phyloP scores from a whole-genome alignment of 2,888 invertebrate species.

The Drosophila tripunctata region DNA sequence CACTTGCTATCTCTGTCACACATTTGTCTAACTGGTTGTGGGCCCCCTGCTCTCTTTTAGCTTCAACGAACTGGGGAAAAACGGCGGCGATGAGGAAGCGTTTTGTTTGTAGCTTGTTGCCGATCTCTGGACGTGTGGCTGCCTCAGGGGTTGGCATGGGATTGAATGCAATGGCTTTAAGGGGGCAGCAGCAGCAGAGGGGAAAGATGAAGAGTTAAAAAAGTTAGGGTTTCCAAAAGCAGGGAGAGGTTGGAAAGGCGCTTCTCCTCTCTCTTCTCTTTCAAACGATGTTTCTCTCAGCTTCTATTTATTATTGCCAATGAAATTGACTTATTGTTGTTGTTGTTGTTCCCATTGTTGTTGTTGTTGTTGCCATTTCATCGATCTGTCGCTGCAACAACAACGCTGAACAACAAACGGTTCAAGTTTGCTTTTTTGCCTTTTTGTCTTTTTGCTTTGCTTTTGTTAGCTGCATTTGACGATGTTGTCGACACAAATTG shows the following conservation, averaged over 20 bases:
- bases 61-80: constrained; percentile 35
- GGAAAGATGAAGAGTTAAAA: too few relatives aligned
- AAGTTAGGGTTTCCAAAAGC: too few relatives aligned
- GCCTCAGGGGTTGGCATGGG: not conserved
- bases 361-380: constrained; percentile 53
- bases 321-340: constrained; percentile 75
- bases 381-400: constrained; percentile 58
- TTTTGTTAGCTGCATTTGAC: constrained; percentile 50
- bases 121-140: constrained; percentile 66
- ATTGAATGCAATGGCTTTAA: not conserved
- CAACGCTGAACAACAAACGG: too few relatives aligned
- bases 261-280: not conserved
- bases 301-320: constrained; percentile 76
- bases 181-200: not conserved
- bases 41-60: not conserved
- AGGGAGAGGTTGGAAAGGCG: not conserved
- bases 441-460: constrained; percentile 45
- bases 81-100: constrained; percentile 76
- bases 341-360: constrained; percentile 33
- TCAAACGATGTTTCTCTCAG: too few relatives aligned
- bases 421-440: constrained; percentile 32
- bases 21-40: constrained; percentile 64
- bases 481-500: constrained; percentile 75
- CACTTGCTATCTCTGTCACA: constrained; percentile 8
- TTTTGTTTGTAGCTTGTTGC: constrained; percentile 77